Percentiles rank a stretch among this genome's conserved stretches.
phyloP scores from a whole-genome alignment of 2,888 invertebrate genomes.

The Chrysolina haemoptera region DNA sequence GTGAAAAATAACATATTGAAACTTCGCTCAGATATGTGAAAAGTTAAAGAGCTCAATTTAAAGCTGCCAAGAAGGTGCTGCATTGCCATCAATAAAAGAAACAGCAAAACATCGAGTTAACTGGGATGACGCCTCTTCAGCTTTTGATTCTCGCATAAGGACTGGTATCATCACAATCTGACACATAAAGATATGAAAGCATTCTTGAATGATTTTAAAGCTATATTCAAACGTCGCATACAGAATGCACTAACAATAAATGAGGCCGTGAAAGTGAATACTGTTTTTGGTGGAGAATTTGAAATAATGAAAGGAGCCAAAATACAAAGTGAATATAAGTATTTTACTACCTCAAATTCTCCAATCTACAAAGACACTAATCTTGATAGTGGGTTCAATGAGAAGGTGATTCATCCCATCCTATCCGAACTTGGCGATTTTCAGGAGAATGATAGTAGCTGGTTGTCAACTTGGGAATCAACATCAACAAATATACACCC shows the following conservation, averaged over 20 bases:
- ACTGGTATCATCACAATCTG: neutral
- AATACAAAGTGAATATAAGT: constrained; percentile 49
- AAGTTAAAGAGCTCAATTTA: neutral
- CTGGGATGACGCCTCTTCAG: neutral
- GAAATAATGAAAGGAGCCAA: constrained; percentile 42
- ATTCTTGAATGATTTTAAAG: neutral
- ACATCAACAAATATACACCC: constrained; percentile 54
- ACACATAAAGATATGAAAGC: neutral
- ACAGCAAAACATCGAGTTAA: neutral
- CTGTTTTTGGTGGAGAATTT: neutral
- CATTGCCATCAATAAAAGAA: neutral
- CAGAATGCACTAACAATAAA: constrained; percentile 43
- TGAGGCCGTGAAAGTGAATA: neutral
- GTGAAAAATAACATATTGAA: neutral
- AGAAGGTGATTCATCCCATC: constrained; percentile 42
- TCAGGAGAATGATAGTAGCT: constrained; percentile 53
- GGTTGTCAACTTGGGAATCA: constrained; percentile 51
- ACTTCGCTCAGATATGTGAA: neutral
- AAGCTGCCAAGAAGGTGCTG: neutral
- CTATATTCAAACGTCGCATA: constrained; percentile 34
- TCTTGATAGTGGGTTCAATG: constrained; percentile 47
- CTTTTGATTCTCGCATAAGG: neutral
- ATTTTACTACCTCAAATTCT: constrained; percentile 49
- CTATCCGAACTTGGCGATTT: constrained; percentile 52
- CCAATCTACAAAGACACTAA: constrained; percentile 49